Evolutionary conservation across 1,140 invertebrate species (phyloP).

Genomic region (Neodiprion lecontei): DNA sequence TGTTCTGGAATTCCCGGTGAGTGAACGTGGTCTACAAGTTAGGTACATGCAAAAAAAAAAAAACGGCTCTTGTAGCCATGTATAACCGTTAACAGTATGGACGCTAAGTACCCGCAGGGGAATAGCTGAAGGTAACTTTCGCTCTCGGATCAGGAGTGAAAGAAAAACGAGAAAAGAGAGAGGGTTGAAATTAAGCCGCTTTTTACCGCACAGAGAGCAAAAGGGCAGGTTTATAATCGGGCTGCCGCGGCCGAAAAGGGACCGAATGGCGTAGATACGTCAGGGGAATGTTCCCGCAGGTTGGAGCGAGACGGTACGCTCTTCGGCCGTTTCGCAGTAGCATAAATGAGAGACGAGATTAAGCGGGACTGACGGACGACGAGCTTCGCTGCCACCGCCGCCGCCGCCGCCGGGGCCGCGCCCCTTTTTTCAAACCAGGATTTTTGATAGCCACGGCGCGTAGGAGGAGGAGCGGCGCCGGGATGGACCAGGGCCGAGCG

Average conservation of each 20-base stretch:
- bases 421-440: constrained; percentile 23
- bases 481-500: constrained; percentile 25
- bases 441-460: constrained; percentile 34
- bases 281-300: background rate
- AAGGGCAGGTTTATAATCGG: background rate
- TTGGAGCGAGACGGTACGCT: constrained; percentile 13
- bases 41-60: background rate
- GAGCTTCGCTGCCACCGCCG: constrained; percentile 30
- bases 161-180: too few species aligned
- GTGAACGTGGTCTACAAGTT: background rate
- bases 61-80: background rate
- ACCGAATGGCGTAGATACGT: constrained; percentile 2
- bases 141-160: too few species aligned
- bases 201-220: too few species aligned
- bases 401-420: background rate
- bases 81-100: too few species aligned
- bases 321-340: constrained; percentile 49
- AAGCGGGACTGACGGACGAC: constrained; percentile 52
- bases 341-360: constrained; percentile 56
- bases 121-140: too few species aligned
- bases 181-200: too few species aligned
- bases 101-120: too few species aligned
- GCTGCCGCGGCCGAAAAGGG: background rate
- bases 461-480: constrained; percentile 13
- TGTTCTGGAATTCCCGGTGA: background rate